Conservation (phyloP, 2,888 invertebrate species). For the Polietes domitor region DNA sequence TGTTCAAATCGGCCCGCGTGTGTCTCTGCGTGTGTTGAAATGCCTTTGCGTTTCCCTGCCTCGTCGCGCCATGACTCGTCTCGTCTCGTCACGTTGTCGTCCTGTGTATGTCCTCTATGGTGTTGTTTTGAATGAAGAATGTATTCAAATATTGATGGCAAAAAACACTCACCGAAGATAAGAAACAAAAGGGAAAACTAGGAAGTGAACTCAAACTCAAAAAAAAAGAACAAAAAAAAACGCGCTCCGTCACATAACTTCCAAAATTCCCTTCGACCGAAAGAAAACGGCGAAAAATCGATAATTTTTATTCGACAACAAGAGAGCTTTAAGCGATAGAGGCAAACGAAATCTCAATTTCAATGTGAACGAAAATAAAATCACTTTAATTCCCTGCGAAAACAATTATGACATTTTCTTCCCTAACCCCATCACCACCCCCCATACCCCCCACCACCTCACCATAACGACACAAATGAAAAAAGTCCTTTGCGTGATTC, state of each 20-base stretch:
- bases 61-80: background rate
- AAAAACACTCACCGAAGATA: slow-evolving; percentile 33
- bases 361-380: slow-evolving; percentile 5
- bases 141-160: slow-evolving; percentile 22
- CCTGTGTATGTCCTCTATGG: slow-evolving; percentile 49
- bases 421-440: background rate
- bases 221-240: slow-evolving; percentile 34
- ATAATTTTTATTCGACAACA: slow-evolving; percentile 15
- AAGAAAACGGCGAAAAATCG: slow-evolving; percentile 28
- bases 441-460: background rate
- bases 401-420: slow-evolving; percentile 19
- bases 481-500: slow-evolving; percentile 12
- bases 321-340: background rate
- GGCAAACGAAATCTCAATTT: background rate
- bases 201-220: slow-evolving; percentile 40
- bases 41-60: background rate
- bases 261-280: background rate
- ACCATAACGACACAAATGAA: background rate
- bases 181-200: slow-evolving; percentile 32
- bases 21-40: slow-evolving; percentile 5
- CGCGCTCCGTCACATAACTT: slow-evolving; percentile 20
- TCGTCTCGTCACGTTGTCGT: slow-evolving; percentile 20
- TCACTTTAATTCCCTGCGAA: background rate
- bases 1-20: background rate
- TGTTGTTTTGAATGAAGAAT: slow-evolving; percentile 37